Evolutionary conservation across 2,888 invertebrate species (phyloP), one percentile per base, ranked within the genome.

Genomic region (Pachydiplax longipennis): DNA sequence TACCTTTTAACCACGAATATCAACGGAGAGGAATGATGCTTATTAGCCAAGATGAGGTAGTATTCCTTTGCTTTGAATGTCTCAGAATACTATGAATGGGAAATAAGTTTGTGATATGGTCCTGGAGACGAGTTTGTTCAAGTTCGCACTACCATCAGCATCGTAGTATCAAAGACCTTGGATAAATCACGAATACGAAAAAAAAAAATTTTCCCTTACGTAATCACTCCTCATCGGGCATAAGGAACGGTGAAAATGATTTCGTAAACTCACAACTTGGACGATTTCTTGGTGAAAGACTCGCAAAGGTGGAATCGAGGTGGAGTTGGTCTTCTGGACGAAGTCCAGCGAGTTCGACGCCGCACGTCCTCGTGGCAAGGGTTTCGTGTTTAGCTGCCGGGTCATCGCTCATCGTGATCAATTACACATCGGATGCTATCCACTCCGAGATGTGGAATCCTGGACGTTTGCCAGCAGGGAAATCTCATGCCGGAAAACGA

Each of bases 351-450:
- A 37, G 81, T 12, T 35, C 37, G 87, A 31, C 48, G 31, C 53
- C 53, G 12, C 15, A 10, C 31, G 37, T 35, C 58, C 0, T 18
- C n/a, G 61, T 37, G 87, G 61, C 58, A 35, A 61, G 35, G 61
- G 25, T 22, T 83, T 53, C 25, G 53, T n/a, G 82, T 53, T 35
- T 25, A 61, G 61, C 87, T 35, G 61, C 6, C 53, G 53, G 61
- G 15, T 25, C 58, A 87, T 87, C 87, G 58, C 87, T 87, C 87
- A 87, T 37, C 87, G 58, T 87, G 87, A 87, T 87, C 87, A 87
- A 87, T 87, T 61, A 87, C 87, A 37, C 87, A 87, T 61, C 87
- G 35, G 87, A 83, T 58, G 83, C 83, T 48, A 87, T 87, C 31
- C 87, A 58, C 58, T 58, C 37, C 58, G 87, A 35, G 35, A 61